Conservation (phyloP, 2,888 invertebrate species). For the Euplexia lucipara region DNA sequence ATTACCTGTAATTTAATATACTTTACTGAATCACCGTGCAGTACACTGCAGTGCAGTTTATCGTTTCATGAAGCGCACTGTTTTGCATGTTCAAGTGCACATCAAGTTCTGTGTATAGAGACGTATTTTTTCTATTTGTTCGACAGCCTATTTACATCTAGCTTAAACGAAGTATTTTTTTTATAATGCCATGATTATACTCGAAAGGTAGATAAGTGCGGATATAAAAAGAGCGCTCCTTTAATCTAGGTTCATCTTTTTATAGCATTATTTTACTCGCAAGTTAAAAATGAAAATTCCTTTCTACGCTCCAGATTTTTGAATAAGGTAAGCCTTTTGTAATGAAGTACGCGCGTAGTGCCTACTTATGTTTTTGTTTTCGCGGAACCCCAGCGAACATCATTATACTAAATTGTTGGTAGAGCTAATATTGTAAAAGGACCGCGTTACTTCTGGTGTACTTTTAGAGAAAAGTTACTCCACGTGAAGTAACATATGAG, state of each 20-base stretch:
- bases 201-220: conserved; percentile 37
- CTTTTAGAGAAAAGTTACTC: conserved; percentile 47
- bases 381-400: conserved; percentile 62
- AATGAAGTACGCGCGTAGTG: conserved; percentile 80
- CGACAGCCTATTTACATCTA: conserved; percentile 15
- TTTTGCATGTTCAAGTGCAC: conserved; percentile 68
- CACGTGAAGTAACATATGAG: conserved; percentile 56
- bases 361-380: conserved; percentile 78
- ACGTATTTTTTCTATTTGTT: conserved; percentile 45
- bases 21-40: conserved; percentile 80
- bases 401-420: conserved; percentile 61
- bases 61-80: conserved; percentile 72
- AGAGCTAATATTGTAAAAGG: conserved; percentile 64
- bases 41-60: conserved; percentile 75
- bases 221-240: conserved; percentile 61
- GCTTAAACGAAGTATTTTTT: conserved; percentile 31
- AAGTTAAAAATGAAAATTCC: conserved; percentile 82
- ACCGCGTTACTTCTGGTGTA: conserved; percentile 43
- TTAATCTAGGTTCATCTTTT: conserved; percentile 73
- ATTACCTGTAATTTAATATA: conserved; percentile 86
- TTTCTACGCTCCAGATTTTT: conserved; percentile 78
- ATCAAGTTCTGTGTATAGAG: conserved; percentile 56
- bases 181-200: conserved; percentile 37
- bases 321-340: conserved; percentile 84
- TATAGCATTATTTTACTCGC: conserved; percentile 72